These are phyloP conservation scores for Aphelinus atriplicis DNA, from an alignment of 1,140 invertebrate genomes.

Conservation along the genomic window DNA sequence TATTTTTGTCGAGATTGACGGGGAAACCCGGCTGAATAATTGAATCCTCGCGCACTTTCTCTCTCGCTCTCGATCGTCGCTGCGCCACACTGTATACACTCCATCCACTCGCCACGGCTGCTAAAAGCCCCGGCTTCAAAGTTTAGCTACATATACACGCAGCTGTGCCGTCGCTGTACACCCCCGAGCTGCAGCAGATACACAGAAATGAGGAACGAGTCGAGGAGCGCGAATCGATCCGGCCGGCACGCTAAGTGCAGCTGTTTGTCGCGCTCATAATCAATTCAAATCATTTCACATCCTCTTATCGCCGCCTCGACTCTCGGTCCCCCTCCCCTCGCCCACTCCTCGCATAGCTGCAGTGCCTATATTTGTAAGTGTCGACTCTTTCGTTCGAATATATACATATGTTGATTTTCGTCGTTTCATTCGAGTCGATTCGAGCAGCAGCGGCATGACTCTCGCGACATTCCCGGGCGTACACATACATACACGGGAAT, in stretches of 20 bases:
- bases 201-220: background rate
- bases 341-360: too few relatives aligned
- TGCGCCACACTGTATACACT: too few relatives aligned
- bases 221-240: slow-evolving; percentile 21
- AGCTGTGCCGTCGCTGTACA: background rate
- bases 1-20: slow-evolving; percentile 38
- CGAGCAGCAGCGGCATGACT: too few relatives aligned
- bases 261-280: background rate
- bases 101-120: background rate
- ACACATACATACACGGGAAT: too few relatives aligned
- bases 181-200: background rate
- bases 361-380: too few relatives aligned
- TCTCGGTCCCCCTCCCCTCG: too few relatives aligned
- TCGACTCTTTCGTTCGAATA: too few relatives aligned
- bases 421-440: background rate
- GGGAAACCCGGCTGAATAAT: slow-evolving; percentile 40
- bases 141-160: background rate
- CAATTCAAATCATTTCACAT: slow-evolving; percentile 21
- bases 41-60: slow-evolving; percentile 26
- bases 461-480: too few relatives aligned
- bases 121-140: slow-evolving; percentile 39
- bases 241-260: background rate
- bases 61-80: too few relatives aligned
- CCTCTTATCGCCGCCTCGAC: background rate
- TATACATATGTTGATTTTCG: too few relatives aligned